These are phyloP conservation scores for Strigamia crassipes DNA, from an alignment of 2,888 invertebrate species.

Conservation along the genomic window DNA sequence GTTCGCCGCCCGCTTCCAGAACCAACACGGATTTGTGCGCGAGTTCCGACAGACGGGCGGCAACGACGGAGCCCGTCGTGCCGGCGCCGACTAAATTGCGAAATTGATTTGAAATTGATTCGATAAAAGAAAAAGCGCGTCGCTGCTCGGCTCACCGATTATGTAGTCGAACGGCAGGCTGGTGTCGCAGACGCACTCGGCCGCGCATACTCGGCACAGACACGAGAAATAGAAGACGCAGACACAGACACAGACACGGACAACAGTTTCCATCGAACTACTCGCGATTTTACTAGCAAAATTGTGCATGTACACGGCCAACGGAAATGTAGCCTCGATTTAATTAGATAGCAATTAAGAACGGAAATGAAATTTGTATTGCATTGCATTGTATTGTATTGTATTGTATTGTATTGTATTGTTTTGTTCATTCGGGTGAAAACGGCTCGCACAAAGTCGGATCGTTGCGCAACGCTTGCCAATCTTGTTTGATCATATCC, in stretches of 20 bases:
- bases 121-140: no score
- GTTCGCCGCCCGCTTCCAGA: neutral
- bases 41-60: neutral
- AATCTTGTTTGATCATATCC: neutral
- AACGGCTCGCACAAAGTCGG: neutral
- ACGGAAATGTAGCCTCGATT: no score
- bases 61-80: neutral
- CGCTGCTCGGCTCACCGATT: neutral
- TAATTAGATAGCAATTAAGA: no score
- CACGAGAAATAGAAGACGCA: neutral
- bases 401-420: no score
- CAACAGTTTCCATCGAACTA: neutral
- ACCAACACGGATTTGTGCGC: neutral
- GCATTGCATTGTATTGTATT: no score
- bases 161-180: neutral
- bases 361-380: neutral
- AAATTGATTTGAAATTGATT: no score
- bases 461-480: neutral
- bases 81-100: neutral
- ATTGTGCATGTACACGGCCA: no score
- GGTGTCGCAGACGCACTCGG: neutral
- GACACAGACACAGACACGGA: neutral
- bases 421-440: neutral
- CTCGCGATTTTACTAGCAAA: neutral
- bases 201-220: neutral